These are phyloP conservation scores for Ectropis crepuscularia DNA, from an alignment of 2,888 invertebrate species.

Conservation along the genomic window DNA sequence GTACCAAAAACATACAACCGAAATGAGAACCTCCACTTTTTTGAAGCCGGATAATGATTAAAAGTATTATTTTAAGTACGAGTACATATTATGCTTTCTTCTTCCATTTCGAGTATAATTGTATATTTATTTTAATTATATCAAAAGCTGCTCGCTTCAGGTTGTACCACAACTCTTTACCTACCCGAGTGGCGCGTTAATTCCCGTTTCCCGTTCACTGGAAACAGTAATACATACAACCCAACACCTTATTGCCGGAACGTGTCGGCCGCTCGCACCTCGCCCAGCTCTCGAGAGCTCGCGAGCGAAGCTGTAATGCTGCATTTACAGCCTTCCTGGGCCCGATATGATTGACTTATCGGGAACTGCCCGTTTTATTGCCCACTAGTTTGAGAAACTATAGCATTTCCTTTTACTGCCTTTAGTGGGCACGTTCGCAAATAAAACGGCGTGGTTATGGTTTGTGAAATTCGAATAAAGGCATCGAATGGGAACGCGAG, in stretches of 20 bases:
- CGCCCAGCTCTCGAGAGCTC: neutral
- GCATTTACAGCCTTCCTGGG: conserved; percentile 31
- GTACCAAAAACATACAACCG: no score
- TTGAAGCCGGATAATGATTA: no score
- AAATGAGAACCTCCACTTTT: no score
- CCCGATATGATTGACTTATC: conserved; percentile 43
- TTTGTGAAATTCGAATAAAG: conserved; percentile 27
- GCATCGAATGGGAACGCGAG: conserved; percentile 11
- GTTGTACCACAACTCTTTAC: conserved; percentile 43
- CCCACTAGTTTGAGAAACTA: conserved; percentile 35
- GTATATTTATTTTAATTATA: neutral
- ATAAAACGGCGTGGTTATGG: conserved; percentile 28
- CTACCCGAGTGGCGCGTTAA: conserved; percentile 60
- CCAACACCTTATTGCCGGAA: conserved; percentile 59
- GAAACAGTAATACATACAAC: conserved; percentile 64
- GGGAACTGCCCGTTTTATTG: conserved; percentile 41
- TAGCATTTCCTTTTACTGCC: conserved; percentile 39
- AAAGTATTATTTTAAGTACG: no score
- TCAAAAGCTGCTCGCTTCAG: conserved; percentile 36
- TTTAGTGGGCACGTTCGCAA: conserved; percentile 27
- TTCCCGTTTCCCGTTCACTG: conserved; percentile 74
- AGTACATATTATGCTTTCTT: no score
- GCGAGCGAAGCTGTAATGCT: neutral
- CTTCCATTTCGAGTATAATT: no score
- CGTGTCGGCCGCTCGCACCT: conserved; percentile 49